Percentiles rank a stretch among this genome's conserved stretches.
Evolutionary conservation across 2,113 vertebrate genomes (phyloP).

Genomic region (Machaerirhynchus nigripectus): DNA sequence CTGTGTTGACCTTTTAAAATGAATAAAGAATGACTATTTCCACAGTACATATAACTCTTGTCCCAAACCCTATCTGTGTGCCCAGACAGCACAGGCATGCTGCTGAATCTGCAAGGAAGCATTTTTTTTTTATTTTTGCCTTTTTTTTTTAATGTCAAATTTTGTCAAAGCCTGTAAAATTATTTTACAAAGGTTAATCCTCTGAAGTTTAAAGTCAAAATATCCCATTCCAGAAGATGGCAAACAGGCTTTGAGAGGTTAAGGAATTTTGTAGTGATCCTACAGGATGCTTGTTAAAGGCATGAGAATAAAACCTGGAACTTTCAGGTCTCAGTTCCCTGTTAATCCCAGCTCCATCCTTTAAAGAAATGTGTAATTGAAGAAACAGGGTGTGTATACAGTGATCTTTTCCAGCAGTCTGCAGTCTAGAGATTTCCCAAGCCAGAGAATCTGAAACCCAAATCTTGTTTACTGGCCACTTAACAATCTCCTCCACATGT

Average conservation of each 20-base stretch:
- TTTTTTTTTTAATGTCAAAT: slow-evolving; percentile 5
- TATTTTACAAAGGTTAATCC: slow-evolving; percentile 33
- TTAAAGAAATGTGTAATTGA: slow-evolving; percentile 8
- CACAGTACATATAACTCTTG: slow-evolving; percentile 52
- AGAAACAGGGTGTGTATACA: not conserved
- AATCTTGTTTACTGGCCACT: not conserved
- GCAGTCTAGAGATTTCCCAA: not conserved
- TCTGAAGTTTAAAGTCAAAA: not conserved
- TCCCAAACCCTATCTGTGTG: slow-evolving; percentile 51
- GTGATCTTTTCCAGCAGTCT: not conserved
- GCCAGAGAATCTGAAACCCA: not conserved
- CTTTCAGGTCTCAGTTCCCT: not conserved
- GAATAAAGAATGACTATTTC: slow-evolving; percentile 63
- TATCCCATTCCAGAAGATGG: not conserved
- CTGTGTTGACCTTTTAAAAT: slow-evolving; percentile 58
- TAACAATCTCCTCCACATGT: not conserved
- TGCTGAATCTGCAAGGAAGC: slow-evolving; percentile 52
- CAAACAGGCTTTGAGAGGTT: not conserved
- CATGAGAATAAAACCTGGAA: not conserved
- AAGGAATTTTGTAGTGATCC: not conserved
- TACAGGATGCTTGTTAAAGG: not conserved
- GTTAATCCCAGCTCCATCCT: not conserved
- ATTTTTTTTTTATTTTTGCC: not conserved
- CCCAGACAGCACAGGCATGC: slow-evolving; percentile 39
- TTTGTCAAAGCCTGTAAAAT: slow-evolving; percentile 34